phyloP scores from a whole-genome alignment of 23 tunicate genomes.

The Trididemnum nubilum region DNA sequence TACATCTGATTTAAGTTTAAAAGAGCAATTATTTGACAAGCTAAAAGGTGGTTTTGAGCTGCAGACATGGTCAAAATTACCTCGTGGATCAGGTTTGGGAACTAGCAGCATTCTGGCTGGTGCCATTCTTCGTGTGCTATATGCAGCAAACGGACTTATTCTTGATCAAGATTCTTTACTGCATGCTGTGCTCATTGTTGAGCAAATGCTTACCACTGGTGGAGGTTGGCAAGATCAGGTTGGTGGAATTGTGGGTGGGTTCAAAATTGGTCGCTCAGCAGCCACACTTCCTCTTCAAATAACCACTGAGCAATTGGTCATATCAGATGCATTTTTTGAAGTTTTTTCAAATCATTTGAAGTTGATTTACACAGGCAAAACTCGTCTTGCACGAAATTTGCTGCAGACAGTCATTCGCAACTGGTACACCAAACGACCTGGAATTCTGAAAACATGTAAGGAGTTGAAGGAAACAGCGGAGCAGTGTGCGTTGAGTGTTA shows the following conservation, averaged over 20 bases:
- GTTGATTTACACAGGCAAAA: conserved; percentile 87
- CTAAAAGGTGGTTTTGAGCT: conserved; percentile 74
- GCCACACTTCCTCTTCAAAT: conserved; percentile 53
- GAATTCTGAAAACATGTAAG: conserved; percentile 55
- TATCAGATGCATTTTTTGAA: conserved; percentile 40
- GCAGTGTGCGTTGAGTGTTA: conserved; percentile 53
- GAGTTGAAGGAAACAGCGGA: conserved; percentile 60
- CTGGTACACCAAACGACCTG: conserved; percentile 73
- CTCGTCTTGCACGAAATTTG: conserved; percentile 84
- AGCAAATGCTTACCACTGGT: conserved; percentile 94
- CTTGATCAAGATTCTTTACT: conserved; percentile 57
- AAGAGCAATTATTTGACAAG: conserved; percentile 45
- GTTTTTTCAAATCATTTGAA: conserved; percentile 47
- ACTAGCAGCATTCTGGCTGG: conserved; percentile 96
- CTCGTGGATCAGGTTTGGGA: conserved; percentile 89
- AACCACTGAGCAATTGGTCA: conserved; percentile 31
- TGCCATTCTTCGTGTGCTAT: conserved; percentile 49
- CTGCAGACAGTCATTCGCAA: conserved; percentile 85
- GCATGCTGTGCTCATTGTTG: conserved; percentile 82
- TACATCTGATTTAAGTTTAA: conserved; percentile 28
- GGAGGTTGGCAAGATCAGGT: conserved; percentile 98
- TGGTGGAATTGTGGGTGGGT: conserved; percentile 84
- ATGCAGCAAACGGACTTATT: conserved; percentile 37
- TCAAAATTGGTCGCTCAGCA: conserved; percentile 60
- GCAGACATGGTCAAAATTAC: conserved; percentile 84